Percentiles rank a stretch among this genome's conserved stretches.
These are phyloP conservation scores for Mnemiopsis leidyi DNA, from an alignment of 37 sponge, comb jelly and placozoan species.

Conservation along the genomic window DNA sequence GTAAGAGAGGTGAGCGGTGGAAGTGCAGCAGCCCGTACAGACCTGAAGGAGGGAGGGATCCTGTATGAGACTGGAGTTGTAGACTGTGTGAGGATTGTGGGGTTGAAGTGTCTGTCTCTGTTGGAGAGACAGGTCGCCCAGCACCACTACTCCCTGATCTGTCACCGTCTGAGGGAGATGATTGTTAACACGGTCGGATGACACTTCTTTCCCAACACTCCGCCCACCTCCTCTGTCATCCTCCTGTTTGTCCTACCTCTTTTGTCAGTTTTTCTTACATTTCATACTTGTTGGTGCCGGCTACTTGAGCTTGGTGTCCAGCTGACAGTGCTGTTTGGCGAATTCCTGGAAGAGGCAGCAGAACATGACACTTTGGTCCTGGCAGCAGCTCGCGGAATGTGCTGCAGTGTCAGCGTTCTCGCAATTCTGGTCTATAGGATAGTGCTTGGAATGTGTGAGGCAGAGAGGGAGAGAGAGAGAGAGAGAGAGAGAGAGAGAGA, in stretches of 20 bases:
- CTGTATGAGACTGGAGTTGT: neutral
- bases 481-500: no score
- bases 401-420: neutral
- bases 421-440: neutral
- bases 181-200: neutral
- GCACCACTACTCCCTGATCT: constrained; percentile 14
- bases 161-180: neutral
- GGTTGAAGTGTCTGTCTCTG: constrained; percentile 16
- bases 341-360: neutral
- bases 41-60: neutral
- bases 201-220: no score
- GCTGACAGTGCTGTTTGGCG: no score
- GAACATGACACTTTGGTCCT: neutral
- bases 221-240: no score
- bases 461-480: neutral
- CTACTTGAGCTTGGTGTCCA: no score
- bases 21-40: no score
- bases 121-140: neutral
- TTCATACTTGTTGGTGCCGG: no score
- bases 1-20: no score
- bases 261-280: no score
- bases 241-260: no score
- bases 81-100: constrained; percentile 7
- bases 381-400: neutral
- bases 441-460: neutral